phyloP scores from a whole-genome alignment of 1,140 invertebrate genomes.

The Macrosteles quadrilineatus region DNA sequence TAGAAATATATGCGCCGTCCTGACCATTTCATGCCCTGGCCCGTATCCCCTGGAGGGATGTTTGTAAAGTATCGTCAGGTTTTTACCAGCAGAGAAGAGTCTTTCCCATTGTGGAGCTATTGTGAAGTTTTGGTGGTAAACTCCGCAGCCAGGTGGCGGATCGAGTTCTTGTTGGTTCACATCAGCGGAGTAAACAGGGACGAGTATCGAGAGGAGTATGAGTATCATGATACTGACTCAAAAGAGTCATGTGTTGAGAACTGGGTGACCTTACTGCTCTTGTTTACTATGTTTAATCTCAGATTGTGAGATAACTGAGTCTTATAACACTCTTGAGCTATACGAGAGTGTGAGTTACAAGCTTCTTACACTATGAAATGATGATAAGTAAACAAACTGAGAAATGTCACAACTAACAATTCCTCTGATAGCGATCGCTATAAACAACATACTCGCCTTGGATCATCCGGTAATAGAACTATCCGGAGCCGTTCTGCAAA shows the following conservation, averaged over 20 bases:
- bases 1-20: neutral
- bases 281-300: no score
- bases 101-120: neutral
- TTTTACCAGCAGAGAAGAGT: conserved; percentile 1
- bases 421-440: no score
- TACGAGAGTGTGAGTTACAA: no score
- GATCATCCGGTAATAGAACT: neutral
- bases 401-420: no score
- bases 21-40: neutral
- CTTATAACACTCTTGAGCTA: no score
- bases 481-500: neutral
- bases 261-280: no score
- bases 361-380: no score
- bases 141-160: neutral
- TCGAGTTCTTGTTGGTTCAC: neutral
- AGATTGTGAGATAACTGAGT: no score
- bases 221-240: no score
- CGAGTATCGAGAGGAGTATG: no score
- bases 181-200: neutral
- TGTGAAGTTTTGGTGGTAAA: conserved; percentile 1
- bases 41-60: neutral
- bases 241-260: no score
- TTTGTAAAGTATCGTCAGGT: conserved; percentile 6
- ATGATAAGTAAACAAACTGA: no score
- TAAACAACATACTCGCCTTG: neutral